phyloP scores from a whole-genome alignment of 1,140 invertebrate genomes.

The Heliothis subflexa region DNA sequence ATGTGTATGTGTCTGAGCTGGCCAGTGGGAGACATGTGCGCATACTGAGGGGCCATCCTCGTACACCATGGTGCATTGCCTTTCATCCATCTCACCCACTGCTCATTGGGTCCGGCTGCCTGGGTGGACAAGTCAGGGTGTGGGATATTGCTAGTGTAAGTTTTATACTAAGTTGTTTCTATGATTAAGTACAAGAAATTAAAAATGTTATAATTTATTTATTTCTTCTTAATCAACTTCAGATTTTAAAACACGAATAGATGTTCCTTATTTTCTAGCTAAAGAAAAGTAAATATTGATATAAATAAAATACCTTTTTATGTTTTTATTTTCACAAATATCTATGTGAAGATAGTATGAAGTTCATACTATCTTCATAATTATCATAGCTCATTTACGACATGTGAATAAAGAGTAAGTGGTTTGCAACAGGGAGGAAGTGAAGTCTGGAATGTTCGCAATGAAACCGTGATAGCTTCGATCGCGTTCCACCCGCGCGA shows the following conservation, averaged over 20 bases:
- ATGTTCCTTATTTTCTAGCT: no score
- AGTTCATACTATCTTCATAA: no score
- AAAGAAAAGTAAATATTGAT: no score
- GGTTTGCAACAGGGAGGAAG: conserved; percentile 90
- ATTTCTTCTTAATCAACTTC: no score
- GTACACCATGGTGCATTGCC: conserved; percentile 97
- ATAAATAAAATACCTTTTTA: no score
- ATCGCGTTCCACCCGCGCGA: conserved; percentile 95
- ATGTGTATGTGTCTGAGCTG: conserved; percentile 95
- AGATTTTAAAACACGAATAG: no score
- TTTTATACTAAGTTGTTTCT: conserved; percentile 47
- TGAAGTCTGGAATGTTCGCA: conserved; percentile 92
- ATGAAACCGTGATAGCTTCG: conserved; percentile 92
- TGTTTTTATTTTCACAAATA: no score
- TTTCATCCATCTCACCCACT: conserved; percentile 95
- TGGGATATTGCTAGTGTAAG: conserved; percentile 95
- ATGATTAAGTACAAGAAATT: no score
- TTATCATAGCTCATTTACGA: neutral
- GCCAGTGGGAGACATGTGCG: conserved; percentile 92
- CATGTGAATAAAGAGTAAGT: conserved; percentile 1
- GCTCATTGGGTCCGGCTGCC: conserved; percentile 95
- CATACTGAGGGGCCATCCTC: conserved; percentile 93
- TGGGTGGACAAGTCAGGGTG: conserved; percentile 95
- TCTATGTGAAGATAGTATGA: no score
- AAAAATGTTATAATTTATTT: no score